Conservation (phyloP, 2,888 invertebrate species). For the Dromius quadrimaculatus region DNA sequence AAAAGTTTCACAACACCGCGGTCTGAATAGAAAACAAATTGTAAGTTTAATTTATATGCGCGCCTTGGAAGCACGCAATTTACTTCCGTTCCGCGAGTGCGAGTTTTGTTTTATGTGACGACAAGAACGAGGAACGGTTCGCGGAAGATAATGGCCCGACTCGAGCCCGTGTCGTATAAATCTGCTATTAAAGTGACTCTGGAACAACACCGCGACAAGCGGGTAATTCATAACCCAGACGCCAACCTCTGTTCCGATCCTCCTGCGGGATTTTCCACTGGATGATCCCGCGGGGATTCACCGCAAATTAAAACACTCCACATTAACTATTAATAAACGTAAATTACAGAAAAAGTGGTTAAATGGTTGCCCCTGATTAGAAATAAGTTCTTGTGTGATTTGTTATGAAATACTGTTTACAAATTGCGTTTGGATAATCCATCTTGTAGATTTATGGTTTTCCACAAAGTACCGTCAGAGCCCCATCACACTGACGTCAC, state of each 20-base stretch:
- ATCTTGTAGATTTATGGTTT: conserved; percentile 23
- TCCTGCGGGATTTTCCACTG: conserved; percentile 11
- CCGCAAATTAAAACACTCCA: no score
- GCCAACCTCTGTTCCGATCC: neutral
- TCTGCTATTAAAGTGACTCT: conserved; percentile 49
- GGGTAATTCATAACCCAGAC: conserved; percentile 46
- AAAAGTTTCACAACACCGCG: conserved; percentile 46
- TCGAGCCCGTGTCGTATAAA: conserved; percentile 45
- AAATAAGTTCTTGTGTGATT: no score
- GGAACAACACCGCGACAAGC: conserved; percentile 51
- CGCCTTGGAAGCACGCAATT: conserved; percentile 49
- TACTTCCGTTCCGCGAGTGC: conserved; percentile 53
- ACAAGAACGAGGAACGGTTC: conserved; percentile 30
- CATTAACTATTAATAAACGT: no score
- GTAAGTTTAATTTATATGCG: conserved; percentile 51
- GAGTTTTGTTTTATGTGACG: conserved; percentile 52
- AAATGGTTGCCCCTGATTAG: no score
- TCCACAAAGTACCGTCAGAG: neutral
- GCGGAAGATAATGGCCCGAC: conserved; percentile 39
- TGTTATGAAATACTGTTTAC: conserved; percentile 18
- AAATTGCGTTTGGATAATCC: conserved; percentile 22
- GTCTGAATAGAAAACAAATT: conserved; percentile 52
- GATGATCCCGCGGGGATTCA: neutral
- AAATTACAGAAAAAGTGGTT: no score
- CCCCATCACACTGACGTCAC: neutral